These are phyloP conservation scores for Eulacestoma nigropectus DNA, from an alignment of 2,113 vertebrate genomes.

Conservation along the genomic window DNA sequence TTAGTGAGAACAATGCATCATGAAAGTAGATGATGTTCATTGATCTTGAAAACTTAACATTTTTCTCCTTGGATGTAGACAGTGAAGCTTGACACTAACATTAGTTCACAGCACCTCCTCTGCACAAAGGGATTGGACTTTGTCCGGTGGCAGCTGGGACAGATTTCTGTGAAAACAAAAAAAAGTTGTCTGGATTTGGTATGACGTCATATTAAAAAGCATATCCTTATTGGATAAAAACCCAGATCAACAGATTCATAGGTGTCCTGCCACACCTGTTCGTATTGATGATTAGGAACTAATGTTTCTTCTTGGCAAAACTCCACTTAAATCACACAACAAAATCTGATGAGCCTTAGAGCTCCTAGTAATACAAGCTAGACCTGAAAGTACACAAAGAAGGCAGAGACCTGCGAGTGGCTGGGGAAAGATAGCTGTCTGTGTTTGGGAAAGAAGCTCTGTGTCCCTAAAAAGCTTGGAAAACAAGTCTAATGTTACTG, in stretches of 20 bases:
- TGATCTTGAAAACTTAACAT: constrained; percentile 33
- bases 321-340: neutral
- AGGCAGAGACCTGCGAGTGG: neutral
- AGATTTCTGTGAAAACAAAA: neutral
- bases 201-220: neutral
- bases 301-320: neutral
- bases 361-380: neutral
- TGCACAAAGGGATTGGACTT: constrained; percentile 1
- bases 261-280: neutral
- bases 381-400: neutral
- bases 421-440: neutral
- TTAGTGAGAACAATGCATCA: constrained; percentile 42
- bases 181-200: neutral
- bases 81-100: neutral
- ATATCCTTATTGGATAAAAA: neutral
- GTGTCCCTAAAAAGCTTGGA: neutral
- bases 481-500: neutral
- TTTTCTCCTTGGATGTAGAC: constrained; percentile 1
- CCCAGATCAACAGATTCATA: neutral
- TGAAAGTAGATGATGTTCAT: constrained; percentile 32
- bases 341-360: neutral
- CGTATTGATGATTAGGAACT: constrained; percentile 20
- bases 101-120: neutral
- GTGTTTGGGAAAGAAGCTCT: neutral
- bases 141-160: neutral